phyloP scores from a whole-genome alignment of 1,140 invertebrate species.

The Brachionus rubens region DNA sequence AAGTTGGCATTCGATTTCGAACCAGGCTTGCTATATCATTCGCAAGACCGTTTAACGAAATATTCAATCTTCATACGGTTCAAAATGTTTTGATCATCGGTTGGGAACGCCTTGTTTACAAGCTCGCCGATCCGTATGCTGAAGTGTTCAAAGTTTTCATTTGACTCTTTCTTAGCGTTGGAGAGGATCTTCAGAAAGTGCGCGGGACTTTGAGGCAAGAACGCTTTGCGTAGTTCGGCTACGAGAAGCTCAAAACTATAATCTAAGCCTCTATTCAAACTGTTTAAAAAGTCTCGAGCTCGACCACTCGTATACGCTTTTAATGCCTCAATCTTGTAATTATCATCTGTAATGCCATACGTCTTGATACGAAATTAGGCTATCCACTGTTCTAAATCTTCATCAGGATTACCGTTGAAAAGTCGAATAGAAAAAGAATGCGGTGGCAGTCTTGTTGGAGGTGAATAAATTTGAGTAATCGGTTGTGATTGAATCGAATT shows the following conservation, averaged over 20 bases:
- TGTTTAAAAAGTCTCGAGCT: neutral
- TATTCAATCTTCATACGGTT: too few species aligned
- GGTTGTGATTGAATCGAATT: too few species aligned
- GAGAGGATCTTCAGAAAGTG: neutral
- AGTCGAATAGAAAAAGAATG: conserved; percentile 1
- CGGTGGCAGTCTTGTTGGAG: too few species aligned
- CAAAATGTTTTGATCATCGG: too few species aligned
- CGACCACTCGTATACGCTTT: neutral
- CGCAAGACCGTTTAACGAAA: too few species aligned
- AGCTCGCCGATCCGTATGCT: too few species aligned
- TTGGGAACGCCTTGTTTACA: too few species aligned
- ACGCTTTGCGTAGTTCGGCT: neutral
- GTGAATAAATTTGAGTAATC: too few species aligned
- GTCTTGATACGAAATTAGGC: neutral
- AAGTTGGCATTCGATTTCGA: too few species aligned
- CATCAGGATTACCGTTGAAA: neutral
- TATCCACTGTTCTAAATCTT: neutral
- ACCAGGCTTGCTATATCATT: too few species aligned
- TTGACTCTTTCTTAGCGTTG: too few species aligned
- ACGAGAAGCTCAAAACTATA: neutral
- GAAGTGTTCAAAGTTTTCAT: too few species aligned
- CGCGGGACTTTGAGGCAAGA: neutral
- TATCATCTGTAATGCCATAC: neutral
- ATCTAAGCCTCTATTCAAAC: neutral
- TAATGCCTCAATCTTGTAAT: neutral